Conservation (phyloP, 2,113 vertebrate species). For the Campylorhamphus procurvoides region DNA sequence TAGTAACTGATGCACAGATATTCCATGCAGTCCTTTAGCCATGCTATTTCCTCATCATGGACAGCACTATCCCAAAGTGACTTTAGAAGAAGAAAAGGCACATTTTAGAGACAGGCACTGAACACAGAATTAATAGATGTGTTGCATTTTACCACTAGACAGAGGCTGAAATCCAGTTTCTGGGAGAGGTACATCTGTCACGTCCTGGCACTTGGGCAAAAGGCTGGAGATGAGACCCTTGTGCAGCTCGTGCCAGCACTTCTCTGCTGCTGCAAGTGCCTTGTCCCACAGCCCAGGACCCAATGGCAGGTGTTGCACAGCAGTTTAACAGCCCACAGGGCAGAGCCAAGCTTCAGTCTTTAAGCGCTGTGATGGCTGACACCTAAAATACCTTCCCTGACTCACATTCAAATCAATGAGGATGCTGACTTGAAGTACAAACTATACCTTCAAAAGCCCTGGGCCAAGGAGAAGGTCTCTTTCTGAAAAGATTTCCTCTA, state of each 20-base stretch:
- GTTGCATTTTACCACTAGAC: background rate
- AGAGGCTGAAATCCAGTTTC: background rate
- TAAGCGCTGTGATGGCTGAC: background rate
- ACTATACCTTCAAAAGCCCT: background rate
- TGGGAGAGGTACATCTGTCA: background rate
- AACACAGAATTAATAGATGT: background rate
- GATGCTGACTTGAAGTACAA: background rate
- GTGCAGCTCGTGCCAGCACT: background rate
- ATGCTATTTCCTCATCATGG: background rate
- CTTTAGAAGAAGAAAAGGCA: background rate
- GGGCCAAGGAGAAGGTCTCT: background rate
- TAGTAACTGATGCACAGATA: conserved; percentile 70
- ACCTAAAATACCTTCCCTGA: background rate
- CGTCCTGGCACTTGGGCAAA: background rate
- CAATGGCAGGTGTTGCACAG: background rate
- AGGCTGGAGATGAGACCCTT: background rate
- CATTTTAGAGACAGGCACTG: background rate
- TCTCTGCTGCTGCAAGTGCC: background rate
- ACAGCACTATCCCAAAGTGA: background rate
- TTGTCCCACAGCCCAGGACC: background rate
- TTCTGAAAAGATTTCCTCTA: background rate
- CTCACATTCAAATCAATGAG: background rate
- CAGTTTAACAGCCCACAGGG: background rate
- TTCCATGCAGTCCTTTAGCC: conserved; percentile 3
- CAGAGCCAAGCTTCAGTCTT: background rate